phyloP scores from a whole-genome alignment of 2,888 invertebrate genomes.

The Coleophora deauratella region DNA sequence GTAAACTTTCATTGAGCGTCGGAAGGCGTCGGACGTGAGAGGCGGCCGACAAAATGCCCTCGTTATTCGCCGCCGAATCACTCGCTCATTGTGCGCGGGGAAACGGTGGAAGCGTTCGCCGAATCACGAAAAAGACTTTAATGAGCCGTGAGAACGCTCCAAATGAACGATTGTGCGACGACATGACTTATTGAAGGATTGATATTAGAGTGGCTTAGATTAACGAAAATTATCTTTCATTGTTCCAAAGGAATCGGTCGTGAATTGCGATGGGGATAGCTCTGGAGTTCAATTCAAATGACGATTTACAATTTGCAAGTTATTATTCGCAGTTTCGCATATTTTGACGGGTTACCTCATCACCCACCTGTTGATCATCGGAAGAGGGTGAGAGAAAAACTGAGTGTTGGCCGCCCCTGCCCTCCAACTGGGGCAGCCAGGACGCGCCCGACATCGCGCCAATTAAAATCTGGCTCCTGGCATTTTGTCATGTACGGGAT shows the following conservation, averaged over 20 bases:
- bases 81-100: conserved; percentile 71
- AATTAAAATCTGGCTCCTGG: conserved; percentile 60
- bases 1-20: conserved; percentile 75
- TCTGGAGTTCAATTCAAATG: too few relatives aligned
- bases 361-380: conserved; percentile 51
- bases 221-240: conserved; percentile 38
- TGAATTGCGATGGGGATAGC: too few relatives aligned
- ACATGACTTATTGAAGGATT: conserved; percentile 65
- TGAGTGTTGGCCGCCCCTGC: conserved; percentile 29
- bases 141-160: conserved; percentile 71
- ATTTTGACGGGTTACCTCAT: conserved; percentile 42
- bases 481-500: conserved; percentile 36
- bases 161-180: conserved; percentile 68
- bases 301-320: conserved; percentile 6
- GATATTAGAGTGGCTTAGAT: conserved; percentile 56
- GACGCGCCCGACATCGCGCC: conserved; percentile 48
- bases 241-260: conserved; percentile 17
- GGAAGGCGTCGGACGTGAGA: conserved; percentile 74
- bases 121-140: conserved; percentile 71
- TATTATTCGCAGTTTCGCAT: conserved; percentile 26
- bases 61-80: conserved; percentile 75
- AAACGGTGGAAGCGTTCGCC: conserved; percentile 72
- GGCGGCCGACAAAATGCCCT: conserved; percentile 73
- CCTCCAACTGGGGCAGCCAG: conserved; percentile 23
- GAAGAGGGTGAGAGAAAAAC: conserved; percentile 54